Evolutionary conservation across 2,113 vertebrate species (phyloP), one percentile per base, ranked within the genome.

Genomic region (Tyto alba): DNA sequence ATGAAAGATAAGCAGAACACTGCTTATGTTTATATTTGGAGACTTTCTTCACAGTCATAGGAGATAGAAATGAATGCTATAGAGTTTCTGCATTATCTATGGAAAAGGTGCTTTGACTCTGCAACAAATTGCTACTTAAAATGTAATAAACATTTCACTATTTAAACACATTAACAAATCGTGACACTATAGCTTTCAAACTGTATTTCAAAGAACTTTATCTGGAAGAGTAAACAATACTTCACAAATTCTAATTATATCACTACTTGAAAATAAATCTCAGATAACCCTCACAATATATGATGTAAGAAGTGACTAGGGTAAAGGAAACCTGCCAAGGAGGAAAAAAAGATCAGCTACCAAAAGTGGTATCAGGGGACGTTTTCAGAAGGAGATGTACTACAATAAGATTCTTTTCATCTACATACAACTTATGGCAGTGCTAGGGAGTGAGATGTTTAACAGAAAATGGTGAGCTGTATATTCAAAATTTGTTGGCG

Each of bases 1-100:
- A 86, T 30, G 5, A 62, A 87, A 96, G 84, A 85, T 89, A 95
- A 95, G 76, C 50, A 67, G 22, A 77, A 16, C 32, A 71, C 60
- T 78, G 55, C 84, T 59, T 68, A 41, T 55, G 29, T 83, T 95
- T 80, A 38, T 90, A 89, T 84, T 41, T 93, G 41, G 50, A 86
- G 79, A 86, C 47, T 25, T 90, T 77, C 72, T 80, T 67, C 45
- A 57, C 64, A 64, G 69, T 41, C 60, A 78, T 0, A 52, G 19
- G 34, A 92, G 73, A 78, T 2, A 78, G 8, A 90, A 88, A 90
- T 20, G 6, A 90, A 88, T 38, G 34, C 23, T 45, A 26, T 1
- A 21, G 18, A 26, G 21, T 52, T 89, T 94, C 84, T 89, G 23
- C 11, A 25, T 36, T 56, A 74, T 17, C 66, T 64, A 9, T 20